These are phyloP conservation scores for Merluccius polli DNA, from an alignment of 2,797 vertebrate genomes.

Conservation along the genomic window DNA sequence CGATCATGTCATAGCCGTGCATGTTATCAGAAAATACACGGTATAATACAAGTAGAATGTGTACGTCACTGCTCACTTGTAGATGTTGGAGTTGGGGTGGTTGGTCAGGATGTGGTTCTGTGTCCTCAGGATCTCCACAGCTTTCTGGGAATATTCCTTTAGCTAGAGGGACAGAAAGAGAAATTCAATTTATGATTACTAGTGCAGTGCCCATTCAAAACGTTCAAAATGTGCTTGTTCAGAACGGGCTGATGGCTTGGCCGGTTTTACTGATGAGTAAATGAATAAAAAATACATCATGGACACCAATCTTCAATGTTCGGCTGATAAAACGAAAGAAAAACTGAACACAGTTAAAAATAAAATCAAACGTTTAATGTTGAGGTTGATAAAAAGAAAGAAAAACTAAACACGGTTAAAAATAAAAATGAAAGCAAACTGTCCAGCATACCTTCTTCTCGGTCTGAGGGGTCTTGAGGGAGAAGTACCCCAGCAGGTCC, in stretches of 20 bases:
- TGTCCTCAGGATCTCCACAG: conserved; percentile 92
- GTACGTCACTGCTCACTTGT: conserved; percentile 81
- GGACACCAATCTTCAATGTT: neutral
- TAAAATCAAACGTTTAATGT: no score
- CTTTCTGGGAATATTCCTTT: conserved; percentile 98
- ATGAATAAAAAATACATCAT: neutral
- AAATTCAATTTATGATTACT: neutral
- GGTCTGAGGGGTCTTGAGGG: conserved; percentile 95
- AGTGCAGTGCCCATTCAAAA: no score
- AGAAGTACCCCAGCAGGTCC: conserved; percentile 96
- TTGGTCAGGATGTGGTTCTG: conserved; percentile 99
- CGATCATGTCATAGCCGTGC: no score
- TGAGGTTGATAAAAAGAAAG: neutral
- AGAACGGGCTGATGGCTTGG: no score
- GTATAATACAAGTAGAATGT: neutral
- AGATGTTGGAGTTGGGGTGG: conserved; percentile 99
- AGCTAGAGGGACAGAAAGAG: conserved; percentile 70
- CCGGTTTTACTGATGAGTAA: neutral
- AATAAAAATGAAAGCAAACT: neutral
- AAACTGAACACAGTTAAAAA: conserved; percentile 12
- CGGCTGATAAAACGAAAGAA: neutral
- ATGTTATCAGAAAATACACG: no score
- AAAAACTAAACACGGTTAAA: conserved; percentile 5
- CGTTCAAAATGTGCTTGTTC: no score
- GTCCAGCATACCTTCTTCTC: conserved; percentile 87